Percentiles rank a stretch among this genome's conserved stretches.
These are phyloP conservation scores for Galemys pyrenaicus DNA, from an alignment of 2,113 vertebrate species.

Conservation along the genomic window DNA sequence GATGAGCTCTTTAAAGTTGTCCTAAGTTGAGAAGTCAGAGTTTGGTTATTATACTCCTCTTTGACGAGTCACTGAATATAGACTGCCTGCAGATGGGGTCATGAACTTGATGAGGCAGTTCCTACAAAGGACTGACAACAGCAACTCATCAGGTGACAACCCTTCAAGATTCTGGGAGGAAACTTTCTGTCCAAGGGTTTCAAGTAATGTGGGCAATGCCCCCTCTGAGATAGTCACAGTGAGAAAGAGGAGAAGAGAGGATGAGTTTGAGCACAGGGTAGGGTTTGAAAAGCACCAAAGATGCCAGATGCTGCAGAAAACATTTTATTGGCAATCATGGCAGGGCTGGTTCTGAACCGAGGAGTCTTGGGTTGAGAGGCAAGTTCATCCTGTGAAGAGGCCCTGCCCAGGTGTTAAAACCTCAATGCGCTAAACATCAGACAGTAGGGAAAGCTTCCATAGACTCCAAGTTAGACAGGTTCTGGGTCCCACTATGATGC, in stretches of 20 bases:
- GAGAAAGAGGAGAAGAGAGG: not conserved
- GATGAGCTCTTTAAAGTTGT: not conserved
- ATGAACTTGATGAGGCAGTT: not conserved
- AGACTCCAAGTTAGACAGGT: constrained; percentile 84
- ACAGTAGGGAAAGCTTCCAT: constrained; percentile 77
- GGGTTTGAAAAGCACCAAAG: not conserved
- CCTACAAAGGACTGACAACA: not conserved
- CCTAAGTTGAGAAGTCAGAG: not conserved
- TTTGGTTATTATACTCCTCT: not conserved
- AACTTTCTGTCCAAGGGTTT: not conserved
- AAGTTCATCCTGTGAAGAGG: constrained; percentile 29
- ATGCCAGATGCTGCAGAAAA: not conserved
- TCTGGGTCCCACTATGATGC: constrained; percentile 88
- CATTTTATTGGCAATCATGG: constrained; percentile 46
- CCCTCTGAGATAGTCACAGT: not conserved
- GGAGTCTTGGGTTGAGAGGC: not conserved
- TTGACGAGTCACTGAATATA: not conserved
- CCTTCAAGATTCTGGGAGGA: not conserved
- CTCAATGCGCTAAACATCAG: constrained; percentile 89
- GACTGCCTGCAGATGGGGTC: not conserved
- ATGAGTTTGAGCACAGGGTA: not conserved
- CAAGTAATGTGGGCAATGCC: not conserved
- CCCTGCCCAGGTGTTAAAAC: constrained; percentile 68
- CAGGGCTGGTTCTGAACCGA: not conserved
- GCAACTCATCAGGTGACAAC: not conserved